These are phyloP conservation scores for Macropodus opercularis DNA, from an alignment of 2,797 vertebrate species.

Conservation along the genomic window DNA sequence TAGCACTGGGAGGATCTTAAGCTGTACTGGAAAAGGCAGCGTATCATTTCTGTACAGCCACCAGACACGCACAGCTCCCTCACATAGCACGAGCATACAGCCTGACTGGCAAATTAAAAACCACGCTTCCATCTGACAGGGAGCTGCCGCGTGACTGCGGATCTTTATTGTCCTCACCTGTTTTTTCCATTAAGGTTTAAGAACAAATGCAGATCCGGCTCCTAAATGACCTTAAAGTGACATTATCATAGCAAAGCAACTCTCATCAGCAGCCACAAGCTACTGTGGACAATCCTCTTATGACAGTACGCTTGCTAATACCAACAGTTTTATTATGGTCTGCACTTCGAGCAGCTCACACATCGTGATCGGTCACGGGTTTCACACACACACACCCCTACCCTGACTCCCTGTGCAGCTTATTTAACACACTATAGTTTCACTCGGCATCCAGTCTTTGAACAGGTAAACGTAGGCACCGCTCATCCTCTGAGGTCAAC, in stretches of 20 bases:
- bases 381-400: not conserved
- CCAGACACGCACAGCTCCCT: not conserved
- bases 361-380: not conserved
- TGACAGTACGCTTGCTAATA: not conserved
- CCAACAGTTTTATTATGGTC: not conserved
- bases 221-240: not conserved
- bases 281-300: not conserved
- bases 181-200: not conserved
- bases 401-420: not conserved
- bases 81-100: not conserved
- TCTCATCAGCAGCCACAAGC: not conserved
- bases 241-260: constrained; percentile 2
- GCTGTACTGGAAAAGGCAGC: not conserved
- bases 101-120: not conserved
- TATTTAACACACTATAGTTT: not conserved
- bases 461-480: not conserved
- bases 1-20: not conserved
- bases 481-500: constrained; percentile 12
- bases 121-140: not conserved
- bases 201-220: constrained; percentile 3
- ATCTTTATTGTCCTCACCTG: constrained; percentile 1
- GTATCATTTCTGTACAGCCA: constrained; percentile 3
- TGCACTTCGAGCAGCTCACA: not conserved
- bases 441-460: not conserved
- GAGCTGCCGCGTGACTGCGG: not conserved